Conservation (phyloP, 2,888 invertebrate species). For the Anagyrus pseudococci region DNA sequence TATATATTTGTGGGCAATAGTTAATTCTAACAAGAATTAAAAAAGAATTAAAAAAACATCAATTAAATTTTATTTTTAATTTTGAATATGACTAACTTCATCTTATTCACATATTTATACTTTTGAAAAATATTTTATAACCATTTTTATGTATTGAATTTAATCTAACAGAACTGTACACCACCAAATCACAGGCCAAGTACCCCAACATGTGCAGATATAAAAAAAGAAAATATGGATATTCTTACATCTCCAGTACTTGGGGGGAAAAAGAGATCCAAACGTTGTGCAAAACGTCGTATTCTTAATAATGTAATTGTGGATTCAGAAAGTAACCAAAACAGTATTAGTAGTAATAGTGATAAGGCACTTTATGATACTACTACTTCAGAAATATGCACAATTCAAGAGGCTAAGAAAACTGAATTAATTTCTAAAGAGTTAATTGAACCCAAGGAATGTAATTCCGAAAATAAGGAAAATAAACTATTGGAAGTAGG, state of each 20-base stretch:
- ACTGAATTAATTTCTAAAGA: not conserved
- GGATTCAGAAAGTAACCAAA: slow-evolving; percentile 25
- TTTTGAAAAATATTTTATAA: not conserved
- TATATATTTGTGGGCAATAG: too few relatives aligned
- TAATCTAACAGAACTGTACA: slow-evolving; percentile 23
- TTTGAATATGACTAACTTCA: slow-evolving; percentile 6
- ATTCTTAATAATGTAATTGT: slow-evolving; percentile 41
- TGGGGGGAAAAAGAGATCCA: slow-evolving; percentile 39
- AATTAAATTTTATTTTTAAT: not conserved
- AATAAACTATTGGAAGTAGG: slow-evolving; percentile 23
- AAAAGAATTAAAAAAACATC: too few relatives aligned
- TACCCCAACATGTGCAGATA: slow-evolving; percentile 32
- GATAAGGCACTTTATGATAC: slow-evolving; percentile 26
- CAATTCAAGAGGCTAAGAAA: slow-evolving; percentile 17
- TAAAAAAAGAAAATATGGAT: slow-evolving; percentile 29
- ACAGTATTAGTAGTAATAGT: slow-evolving; percentile 31
- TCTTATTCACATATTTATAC: not conserved
- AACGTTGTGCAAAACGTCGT: slow-evolving; percentile 44
- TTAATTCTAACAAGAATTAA: too few relatives aligned
- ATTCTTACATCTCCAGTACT: slow-evolving; percentile 45
- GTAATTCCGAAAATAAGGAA: not conserved
- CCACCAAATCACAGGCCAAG: slow-evolving; percentile 8
- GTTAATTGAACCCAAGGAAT: not conserved
- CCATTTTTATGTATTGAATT: not conserved
- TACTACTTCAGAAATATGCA: not conserved